A percentile compares a stretch with the other conserved stretches of the same genome.
These are phyloP conservation scores for Dunckerocampus dactyliophorus DNA, from an alignment of 2,113 vertebrate species.

Conservation along the genomic window DNA sequence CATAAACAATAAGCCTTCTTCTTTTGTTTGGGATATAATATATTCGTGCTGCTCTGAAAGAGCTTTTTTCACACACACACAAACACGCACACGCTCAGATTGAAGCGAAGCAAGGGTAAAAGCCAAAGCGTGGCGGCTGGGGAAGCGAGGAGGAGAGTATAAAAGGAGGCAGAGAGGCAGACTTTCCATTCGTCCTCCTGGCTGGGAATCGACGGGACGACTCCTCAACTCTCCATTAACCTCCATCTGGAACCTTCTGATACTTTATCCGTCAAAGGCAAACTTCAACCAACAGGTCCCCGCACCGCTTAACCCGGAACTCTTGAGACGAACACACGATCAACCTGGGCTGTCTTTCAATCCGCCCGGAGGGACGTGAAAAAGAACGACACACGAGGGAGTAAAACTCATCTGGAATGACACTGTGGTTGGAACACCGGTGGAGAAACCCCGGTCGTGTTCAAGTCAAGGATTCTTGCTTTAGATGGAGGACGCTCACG, in stretches of 20 bases:
- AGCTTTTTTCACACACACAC: conserved; percentile 29
- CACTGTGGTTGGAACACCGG: too few species aligned
- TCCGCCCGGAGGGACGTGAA: background rate
- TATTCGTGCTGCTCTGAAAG: conserved; percentile 88
- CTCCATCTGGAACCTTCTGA: background rate
- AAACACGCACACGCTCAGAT: conserved; percentile 46
- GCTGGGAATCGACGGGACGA: conserved; percentile 34
- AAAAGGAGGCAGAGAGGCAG: conserved; percentile 70
- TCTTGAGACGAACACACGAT: background rate
- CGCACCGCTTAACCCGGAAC: background rate
- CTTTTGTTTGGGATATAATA: conserved; percentile 98
- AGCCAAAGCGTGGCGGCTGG: conserved; percentile 86
- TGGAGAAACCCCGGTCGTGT: background rate
- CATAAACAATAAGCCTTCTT: conserved; percentile 95
- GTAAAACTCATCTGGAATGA: background rate
- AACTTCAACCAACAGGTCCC: conserved; percentile 35
- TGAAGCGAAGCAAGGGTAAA: conserved; percentile 84
- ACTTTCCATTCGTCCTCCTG: conserved; percentile 47
- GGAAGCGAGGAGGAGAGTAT: conserved; percentile 62
- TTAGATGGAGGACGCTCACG: background rate
- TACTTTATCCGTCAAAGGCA: background rate
- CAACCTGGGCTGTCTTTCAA: background rate
- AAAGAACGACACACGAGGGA: background rate
- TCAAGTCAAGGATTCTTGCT: background rate
- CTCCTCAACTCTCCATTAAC: conserved; percentile 27